phyloP scores from a whole-genome alignment of 2,113 vertebrate genomes.

The Canis aureus region DNA sequence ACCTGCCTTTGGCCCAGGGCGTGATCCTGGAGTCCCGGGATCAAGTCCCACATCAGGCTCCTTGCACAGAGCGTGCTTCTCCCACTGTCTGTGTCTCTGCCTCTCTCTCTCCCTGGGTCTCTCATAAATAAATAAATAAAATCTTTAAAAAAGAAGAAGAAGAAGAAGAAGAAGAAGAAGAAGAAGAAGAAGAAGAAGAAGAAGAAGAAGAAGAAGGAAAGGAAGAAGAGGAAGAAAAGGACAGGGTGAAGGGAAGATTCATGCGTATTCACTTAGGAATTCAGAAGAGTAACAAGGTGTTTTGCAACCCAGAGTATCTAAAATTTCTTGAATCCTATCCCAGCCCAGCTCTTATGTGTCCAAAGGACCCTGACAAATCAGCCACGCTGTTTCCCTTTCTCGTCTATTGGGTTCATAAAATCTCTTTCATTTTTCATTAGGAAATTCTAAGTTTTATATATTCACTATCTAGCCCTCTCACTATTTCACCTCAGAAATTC shows the following conservation, averaged over 20 bases:
- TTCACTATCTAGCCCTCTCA: constrained; percentile 76
- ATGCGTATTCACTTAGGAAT: neutral
- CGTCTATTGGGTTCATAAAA: constrained; percentile 9
- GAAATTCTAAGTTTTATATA: constrained; percentile 63
- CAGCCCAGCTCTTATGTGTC: neutral
- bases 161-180: neutral
- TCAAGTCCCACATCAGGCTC: too few species aligned
- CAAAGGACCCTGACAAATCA: neutral
- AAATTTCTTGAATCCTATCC: neutral
- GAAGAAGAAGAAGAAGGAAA: neutral
- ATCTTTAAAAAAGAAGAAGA: too few species aligned
- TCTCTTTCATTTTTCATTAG: constrained; percentile 75
- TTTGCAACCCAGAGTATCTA: neutral
- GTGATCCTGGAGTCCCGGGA: too few species aligned
- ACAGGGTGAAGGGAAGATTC: neutral
- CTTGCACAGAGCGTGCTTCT: too few species aligned
- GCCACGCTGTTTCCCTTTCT: neutral
- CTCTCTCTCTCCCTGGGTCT: too few species aligned
- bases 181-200: neutral
- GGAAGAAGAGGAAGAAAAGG: neutral
- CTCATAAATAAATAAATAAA: too few species aligned
- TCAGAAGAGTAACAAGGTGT: neutral
- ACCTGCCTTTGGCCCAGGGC: too few species aligned
- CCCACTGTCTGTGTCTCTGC: too few species aligned
- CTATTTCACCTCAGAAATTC: constrained; percentile 18